Evolutionary conservation across 1,140 invertebrate genomes (phyloP), one percentile per base, ranked within the genome.

Genomic region (Conus betulinus): DNA sequence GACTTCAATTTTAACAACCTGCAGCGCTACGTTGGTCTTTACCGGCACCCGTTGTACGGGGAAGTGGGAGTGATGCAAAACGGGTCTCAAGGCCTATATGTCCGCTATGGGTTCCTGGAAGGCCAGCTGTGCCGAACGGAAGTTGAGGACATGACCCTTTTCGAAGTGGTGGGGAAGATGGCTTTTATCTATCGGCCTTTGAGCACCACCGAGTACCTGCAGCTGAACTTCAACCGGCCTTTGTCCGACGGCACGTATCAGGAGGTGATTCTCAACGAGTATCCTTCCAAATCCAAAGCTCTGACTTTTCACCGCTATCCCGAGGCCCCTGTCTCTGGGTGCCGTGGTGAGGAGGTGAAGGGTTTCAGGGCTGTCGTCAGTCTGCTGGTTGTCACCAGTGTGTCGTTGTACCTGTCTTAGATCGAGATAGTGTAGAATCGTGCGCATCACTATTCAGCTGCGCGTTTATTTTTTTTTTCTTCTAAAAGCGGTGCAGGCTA

Each of bases 11-110:
- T 86, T 17, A n/a, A 71, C 63, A 17, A 86, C 6, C 39, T 63
- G 7, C 7, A 74, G 17, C 20, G n/a, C 85, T 86, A 71, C 71
- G 67, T 53, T 20, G 85, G 85, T 15, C 25, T 15, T 23, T 86
- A 86, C 63, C 67, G 51, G 2, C 60, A 86, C 51, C 60, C 13
- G 51, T 63, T 86, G 39, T 86, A 76, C 85, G 85, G 67, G 23
- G 85, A 86, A 17, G 71, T 86, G n/a, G 51, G n/a, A 20, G 63
- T 86, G 4, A 23, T 6, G 71, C 10, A 5, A n/a, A 86, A 86
- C 63, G 85, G 85, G 6, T 55, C 27, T 23, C 23, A 52, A 3
- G 85, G 71, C 8, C 51, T 74, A 10, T 17, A 25, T 1, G 67
- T 53, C 13, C 60, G 5, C 20, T 86, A 76, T 67, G 71, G 71